A percentile compares a stretch with the other conserved stretches of the same genome.
phyloP scores from a whole-genome alignment of 2,888 invertebrate genomes.

The Rhabditophanes sp. region DNA sequence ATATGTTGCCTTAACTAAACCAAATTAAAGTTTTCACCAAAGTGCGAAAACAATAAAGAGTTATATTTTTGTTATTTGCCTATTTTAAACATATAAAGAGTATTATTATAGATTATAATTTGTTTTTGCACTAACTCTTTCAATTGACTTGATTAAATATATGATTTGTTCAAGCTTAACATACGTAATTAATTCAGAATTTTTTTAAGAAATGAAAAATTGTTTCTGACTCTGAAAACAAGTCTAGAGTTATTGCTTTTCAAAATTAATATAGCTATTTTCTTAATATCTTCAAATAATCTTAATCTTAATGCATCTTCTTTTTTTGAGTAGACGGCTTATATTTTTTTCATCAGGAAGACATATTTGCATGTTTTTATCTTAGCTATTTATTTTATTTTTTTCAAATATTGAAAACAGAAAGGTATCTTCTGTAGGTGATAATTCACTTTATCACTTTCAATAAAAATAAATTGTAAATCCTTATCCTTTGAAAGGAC shows the following conservation, averaged over 20 bases:
- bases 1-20: constrained; percentile 1
- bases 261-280: constrained; percentile 1
- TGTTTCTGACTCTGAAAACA: neutral
- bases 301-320: neutral
- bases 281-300: neutral
- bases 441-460: neutral
- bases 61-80: neutral
- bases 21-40: constrained; percentile 1
- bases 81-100: neutral
- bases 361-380: neutral
- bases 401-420: neutral
- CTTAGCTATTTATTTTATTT: neutral
- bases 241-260: neutral
- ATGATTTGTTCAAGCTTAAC: neutral
- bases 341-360: neutral
- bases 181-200: neutral
- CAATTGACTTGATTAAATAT: constrained; percentile 1
- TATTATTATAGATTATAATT: neutral
- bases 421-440: neutral
- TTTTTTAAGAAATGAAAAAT: neutral
- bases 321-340: neutral
- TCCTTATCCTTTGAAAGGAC: neutral
- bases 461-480: neutral
- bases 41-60: neutral
- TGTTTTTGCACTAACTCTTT: neutral